A percentile compares a stretch with the other conserved stretches of the same genome.
phyloP scores from a whole-genome alignment of 2,888 invertebrate species.

The Cancer borealis region DNA sequence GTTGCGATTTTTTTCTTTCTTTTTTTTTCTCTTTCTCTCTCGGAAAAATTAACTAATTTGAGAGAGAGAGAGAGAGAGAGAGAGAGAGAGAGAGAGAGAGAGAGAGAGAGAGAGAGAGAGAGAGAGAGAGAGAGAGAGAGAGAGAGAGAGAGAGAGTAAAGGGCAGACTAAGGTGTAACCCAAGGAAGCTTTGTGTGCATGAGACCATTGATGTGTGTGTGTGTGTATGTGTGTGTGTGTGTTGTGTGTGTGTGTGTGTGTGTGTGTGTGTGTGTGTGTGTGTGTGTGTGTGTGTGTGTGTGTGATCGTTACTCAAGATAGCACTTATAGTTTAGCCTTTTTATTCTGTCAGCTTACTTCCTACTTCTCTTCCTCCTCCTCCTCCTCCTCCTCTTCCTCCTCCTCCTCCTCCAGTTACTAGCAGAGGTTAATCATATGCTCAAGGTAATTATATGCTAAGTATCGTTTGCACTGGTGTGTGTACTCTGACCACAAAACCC shows the following conservation, averaged over 20 bases:
- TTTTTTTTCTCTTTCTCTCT: not conserved
- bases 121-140: not conserved
- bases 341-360: not conserved
- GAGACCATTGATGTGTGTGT: not conserved
- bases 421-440: not conserved
- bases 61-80: too few species aligned
- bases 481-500: not conserved
- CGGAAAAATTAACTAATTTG: too few species aligned
- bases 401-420: not conserved
- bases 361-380: too few species aligned
- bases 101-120: not conserved
- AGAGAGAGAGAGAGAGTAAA: not conserved
- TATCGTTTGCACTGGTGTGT: not conserved
- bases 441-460: not conserved
- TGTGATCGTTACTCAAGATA: not conserved
- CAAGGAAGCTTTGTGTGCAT: not conserved
- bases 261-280: conserved; percentile 26
- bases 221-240: not conserved
- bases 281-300: conserved; percentile 28
- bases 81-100: too few species aligned
- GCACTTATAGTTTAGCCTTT: not conserved
- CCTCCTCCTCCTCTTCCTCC: not conserved
- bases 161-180: not conserved
- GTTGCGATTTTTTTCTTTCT: not conserved
- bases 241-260: conserved; percentile 17